Conservation (phyloP, 2,888 invertebrate genomes). For the Sarcophaga carnaria region DNA sequence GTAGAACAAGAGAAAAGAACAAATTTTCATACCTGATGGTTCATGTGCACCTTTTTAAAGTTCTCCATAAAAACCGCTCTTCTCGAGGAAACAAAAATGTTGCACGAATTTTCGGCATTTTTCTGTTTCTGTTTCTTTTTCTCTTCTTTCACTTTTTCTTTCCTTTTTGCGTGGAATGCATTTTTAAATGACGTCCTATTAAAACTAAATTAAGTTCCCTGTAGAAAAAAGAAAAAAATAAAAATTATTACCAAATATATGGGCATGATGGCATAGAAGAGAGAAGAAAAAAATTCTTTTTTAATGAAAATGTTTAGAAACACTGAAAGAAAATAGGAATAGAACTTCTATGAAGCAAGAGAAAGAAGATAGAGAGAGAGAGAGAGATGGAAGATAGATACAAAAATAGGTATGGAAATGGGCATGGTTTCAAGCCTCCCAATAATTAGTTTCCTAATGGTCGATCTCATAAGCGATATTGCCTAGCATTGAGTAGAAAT, state of each 20-base stretch:
- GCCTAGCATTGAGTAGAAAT: no score
- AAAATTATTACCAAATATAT: neutral
- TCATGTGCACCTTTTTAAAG: neutral
- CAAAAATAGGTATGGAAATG: no score
- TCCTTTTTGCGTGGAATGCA: constrained; percentile 12
- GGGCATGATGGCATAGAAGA: no score
- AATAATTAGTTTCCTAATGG: no score
- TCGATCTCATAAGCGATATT: no score
- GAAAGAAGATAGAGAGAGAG: no score
- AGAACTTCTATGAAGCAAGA: no score
- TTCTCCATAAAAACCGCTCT: constrained; percentile 1
- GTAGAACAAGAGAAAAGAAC: neutral
- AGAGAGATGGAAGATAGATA: no score
- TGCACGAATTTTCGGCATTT: constrained; percentile 26
- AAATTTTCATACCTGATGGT: neutral
- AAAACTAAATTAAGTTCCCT: constrained; percentile 42
- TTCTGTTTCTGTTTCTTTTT: neutral
- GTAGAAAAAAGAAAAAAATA: neutral
- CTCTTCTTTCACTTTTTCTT: neutral
- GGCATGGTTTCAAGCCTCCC: no score
- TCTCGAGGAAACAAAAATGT: neutral
- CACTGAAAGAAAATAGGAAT: no score
- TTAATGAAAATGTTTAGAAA: no score
- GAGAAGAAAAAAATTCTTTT: no score
- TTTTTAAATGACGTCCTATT: constrained; percentile 42